Percentiles rank a stretch among this genome's conserved stretches.
phyloP scores from a whole-genome alignment of 2,113 vertebrate genomes.

The Ginglymostoma cirratum region DNA sequence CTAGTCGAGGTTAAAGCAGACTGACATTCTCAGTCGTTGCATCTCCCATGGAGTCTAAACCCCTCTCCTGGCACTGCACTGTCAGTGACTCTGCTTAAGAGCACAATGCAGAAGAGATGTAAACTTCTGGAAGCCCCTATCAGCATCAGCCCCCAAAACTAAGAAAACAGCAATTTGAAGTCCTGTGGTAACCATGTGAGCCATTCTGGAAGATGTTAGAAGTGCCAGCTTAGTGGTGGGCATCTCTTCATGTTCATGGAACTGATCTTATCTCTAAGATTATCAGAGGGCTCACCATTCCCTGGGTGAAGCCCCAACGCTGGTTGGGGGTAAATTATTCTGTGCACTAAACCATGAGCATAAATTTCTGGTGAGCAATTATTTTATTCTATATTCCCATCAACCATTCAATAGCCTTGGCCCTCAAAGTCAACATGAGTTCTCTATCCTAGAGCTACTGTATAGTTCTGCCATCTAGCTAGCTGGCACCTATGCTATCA shows the following conservation, averaged over 20 bases:
- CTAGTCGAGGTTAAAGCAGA: not conserved
- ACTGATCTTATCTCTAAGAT: too few relatives aligned
- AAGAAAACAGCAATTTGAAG: too few relatives aligned
- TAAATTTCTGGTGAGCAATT: too few relatives aligned
- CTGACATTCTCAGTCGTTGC: not conserved
- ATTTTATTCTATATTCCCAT: not conserved
- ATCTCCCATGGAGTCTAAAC: not conserved
- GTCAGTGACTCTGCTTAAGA: not conserved
- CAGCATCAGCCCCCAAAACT: too few relatives aligned
- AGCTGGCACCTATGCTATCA: not conserved
- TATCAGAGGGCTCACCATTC: too few relatives aligned
- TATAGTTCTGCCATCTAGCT: not conserved
- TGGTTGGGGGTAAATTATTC: not conserved
- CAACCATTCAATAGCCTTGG: not conserved
- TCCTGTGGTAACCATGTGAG: too few relatives aligned
- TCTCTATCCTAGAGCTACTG: not conserved
- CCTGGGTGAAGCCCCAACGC: too few relatives aligned
- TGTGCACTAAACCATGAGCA: too few relatives aligned
- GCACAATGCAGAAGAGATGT: too few relatives aligned
- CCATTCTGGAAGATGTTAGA: not conserved
- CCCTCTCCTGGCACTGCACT: not conserved
- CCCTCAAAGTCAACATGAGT: not conserved
- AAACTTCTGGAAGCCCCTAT: too few relatives aligned
- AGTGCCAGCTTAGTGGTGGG: not conserved
- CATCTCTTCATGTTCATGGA: too few relatives aligned